Base-by-base conservation (phyloP, 2,797 vertebrate genomes). In the Podargus strigoides region DNA sequence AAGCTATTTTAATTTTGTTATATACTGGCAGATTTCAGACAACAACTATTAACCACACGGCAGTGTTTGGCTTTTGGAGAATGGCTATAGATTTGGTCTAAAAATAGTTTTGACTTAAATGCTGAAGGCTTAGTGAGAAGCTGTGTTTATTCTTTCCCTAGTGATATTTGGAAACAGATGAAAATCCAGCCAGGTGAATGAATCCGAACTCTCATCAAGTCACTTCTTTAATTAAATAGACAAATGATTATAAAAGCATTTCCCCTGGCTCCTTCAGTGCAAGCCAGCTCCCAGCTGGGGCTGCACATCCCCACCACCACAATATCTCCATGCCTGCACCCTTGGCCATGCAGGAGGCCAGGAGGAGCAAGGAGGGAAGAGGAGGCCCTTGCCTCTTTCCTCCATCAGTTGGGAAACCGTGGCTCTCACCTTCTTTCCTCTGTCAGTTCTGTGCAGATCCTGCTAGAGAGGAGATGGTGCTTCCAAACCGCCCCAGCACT, bases 261-360 rank as follows among this genome's bases (percentile, higher is more conserved):
- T 77, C 24, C 42, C 36, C 22, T 2, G 6, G 42, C 41, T 89
- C 27, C 46, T 72, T 42, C 46, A 32, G 37, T 5, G 19, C 27
- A 21, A 70, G 34, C 63, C 70, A 30, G 46, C 72, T 83, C 49
- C 68, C 47, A 62, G 30, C 30, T 56, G 74, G 34, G 28, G 41
- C 75, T 32, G 34, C 0, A 1, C 3, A 0, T 66, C 27, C 41
- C 49, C 8, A 1, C 36, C n/a, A 7, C 44, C n/a, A 30, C 1
- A 0, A 0, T 7, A 21, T 21, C 42, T 39, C 72, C 44, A 7
- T 3, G 7, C 30, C 46, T 22, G 47, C 42, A 5, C 21, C 1
- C 5, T 1, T 62, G 47, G 46, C 62, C 1, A 1, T 0, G 0
- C 4, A 0, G 24, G 12, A 30, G 28, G 22, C 12, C 3, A 3